Evolutionary conservation across 2,797 vertebrate species (phyloP).

Genomic region (Pseudotriccus pelzelni): DNA sequence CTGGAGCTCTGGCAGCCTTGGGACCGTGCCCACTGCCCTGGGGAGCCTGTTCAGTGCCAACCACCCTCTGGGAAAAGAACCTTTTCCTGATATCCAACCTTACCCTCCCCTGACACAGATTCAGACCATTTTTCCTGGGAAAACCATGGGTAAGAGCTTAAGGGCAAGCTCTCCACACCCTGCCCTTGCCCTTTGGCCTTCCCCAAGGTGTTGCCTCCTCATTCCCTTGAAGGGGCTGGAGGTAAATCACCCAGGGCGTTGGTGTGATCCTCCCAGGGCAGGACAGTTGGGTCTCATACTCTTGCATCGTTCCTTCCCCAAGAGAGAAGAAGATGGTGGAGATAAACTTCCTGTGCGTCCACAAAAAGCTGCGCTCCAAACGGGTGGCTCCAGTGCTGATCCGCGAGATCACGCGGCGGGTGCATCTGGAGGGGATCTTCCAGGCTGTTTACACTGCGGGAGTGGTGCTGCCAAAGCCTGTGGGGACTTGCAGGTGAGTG

Average conservation of each 20-base stretch:
- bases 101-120: not conserved
- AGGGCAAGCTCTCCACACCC: not conserved
- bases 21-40: not conserved
- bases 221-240: not conserved
- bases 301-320: not conserved
- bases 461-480: constrained; percentile 96
- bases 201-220: not conserved
- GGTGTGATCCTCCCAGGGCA: not conserved
- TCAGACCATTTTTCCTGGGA: not conserved
- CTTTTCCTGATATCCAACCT: not conserved
- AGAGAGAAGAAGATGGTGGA: constrained; percentile 99
- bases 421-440: constrained; percentile 96
- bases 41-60: not conserved
- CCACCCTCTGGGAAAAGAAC: not conserved
- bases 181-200: not conserved
- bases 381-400: constrained; percentile 96
- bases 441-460: constrained; percentile 98
- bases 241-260: not conserved
- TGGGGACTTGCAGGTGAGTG: constrained; percentile 94
- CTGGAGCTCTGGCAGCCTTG: not conserved
- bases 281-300: not conserved
- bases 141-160: not conserved
- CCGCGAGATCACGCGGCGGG: constrained; percentile 94
- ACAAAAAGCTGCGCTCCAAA: constrained; percentile 97
- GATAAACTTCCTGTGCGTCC: constrained; percentile 98